Evolutionary conservation across 2,888 invertebrate genomes (phyloP).

Genomic region (Drosophila borborema): DNA sequence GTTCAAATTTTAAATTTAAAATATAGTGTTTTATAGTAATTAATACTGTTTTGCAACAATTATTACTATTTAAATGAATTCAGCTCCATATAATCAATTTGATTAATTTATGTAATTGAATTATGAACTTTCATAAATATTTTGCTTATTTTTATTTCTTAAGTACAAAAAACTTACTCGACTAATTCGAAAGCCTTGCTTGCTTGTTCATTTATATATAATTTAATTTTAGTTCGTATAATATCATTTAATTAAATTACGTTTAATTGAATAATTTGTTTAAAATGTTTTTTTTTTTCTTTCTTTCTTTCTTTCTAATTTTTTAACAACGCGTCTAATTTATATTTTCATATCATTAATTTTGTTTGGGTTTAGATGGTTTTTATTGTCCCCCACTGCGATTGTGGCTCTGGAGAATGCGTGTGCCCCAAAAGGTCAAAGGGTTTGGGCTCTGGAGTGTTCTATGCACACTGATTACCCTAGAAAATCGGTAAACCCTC

Average conservation of each 20-base stretch:
- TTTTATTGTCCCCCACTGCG: not conserved
- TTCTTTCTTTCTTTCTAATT: too few relatives aligned
- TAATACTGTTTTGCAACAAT: too few relatives aligned
- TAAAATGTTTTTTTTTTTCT: not conserved
- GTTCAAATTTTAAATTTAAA: too few relatives aligned
- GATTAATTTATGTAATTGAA: too few relatives aligned
- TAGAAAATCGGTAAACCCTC: constrained; percentile 34
- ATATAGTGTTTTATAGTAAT: too few relatives aligned
- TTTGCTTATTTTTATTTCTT: not conserved
- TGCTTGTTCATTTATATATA: not conserved
- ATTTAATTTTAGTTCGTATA: not conserved
- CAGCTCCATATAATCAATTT: too few relatives aligned
- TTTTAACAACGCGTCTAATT: constrained; percentile 2
- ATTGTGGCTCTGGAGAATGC: constrained; percentile 9
- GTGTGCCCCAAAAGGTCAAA: constrained; percentile 34
- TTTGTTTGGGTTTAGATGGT: not conserved
- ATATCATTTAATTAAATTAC: not conserved
- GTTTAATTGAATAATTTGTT: not conserved
- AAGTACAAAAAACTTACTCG: not conserved
- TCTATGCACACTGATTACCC: constrained; percentile 32
- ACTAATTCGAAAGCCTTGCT: not conserved
- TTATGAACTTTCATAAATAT: not conserved
- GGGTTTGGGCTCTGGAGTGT: constrained; percentile 7
- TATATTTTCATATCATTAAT: constrained; percentile 4
- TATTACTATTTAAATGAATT: too few relatives aligned